Evolutionary conservation across 2,113 vertebrate species (phyloP), one percentile per base, ranked within the genome.

Genomic region (Apteryx owenii): DNA sequence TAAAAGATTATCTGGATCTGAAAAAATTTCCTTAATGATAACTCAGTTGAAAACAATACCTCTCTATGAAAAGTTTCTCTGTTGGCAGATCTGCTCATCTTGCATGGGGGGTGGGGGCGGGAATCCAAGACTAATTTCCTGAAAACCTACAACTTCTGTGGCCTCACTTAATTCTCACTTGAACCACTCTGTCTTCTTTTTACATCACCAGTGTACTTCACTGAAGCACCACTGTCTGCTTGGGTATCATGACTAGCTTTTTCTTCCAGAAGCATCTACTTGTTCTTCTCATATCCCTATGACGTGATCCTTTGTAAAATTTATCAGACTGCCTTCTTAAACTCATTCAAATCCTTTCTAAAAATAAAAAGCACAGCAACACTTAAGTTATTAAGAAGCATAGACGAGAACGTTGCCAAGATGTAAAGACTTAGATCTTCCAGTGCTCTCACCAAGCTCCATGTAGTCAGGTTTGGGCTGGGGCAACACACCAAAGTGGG

Each of bases 401-500:
- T 2, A 3, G 0, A 23, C 4, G 7, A 54, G 73, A 42, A 20
- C 14, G 10, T 58, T 80, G 14, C 14, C n/a, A 26, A 62, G 29
- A 29, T 19, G 14, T 29, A 29, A 65, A 62, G 42, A 50, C 31
- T 28, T 3, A 5, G 28, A n/a, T 42, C 26, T 62, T 66, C 71
- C 9, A 7, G 9, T 33, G 82, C 7, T 71, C 29, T 46, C 48
- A 64, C 20, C 78, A 42, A 42, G 2, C n/a, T 3, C 21, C 6
- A 0, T 1, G 21, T 0, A 15, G 12, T 42, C 83, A 8, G 1
- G 1, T 5, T 13, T 0, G 2, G 40, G n/a, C 29, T 76, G 78
- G 21, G 40, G 7, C 16, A 38, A 5, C 25, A 2, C 0, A 10
- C 53, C 33, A 26, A 88, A 92, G 73, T 50, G 60, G n/a, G 62